A percentile compares a stretch with the other conserved stretches of the same genome.
These are phyloP conservation scores for Echiichthys vipera DNA, from an alignment of 2,797 vertebrate genomes.

Conservation along the genomic window DNA sequence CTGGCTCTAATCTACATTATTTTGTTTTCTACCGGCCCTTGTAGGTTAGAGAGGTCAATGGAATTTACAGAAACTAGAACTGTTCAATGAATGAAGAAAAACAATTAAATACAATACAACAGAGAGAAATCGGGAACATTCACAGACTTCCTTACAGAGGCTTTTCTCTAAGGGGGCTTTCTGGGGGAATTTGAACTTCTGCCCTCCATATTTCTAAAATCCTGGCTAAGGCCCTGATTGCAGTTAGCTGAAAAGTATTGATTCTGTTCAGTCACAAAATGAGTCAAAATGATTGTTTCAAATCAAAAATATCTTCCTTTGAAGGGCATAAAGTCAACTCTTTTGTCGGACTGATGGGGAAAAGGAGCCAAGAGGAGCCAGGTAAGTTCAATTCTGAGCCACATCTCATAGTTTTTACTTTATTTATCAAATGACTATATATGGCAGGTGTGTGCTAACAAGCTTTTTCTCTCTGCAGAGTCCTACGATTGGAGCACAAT, in stretches of 20 bases:
- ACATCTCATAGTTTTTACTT: background rate
- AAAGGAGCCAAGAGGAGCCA: constrained; percentile 85
- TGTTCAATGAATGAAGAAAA: too few species aligned
- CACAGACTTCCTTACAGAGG: too few species aligned
- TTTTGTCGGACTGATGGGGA: constrained; percentile 88
- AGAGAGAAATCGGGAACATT: too few species aligned
- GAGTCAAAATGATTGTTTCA: background rate
- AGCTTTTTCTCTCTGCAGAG: constrained; percentile 57
- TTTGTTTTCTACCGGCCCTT: too few species aligned
- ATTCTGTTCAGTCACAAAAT: background rate
- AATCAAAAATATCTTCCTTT: constrained; percentile 12
- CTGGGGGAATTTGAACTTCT: too few species aligned
- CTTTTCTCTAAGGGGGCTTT: too few species aligned
- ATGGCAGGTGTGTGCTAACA: background rate
- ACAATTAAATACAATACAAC: too few species aligned
- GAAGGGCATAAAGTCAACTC: constrained; percentile 88
- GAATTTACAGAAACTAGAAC: too few species aligned
- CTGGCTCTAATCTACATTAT: too few species aligned
- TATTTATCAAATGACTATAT: background rate
- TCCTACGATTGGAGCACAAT: constrained; percentile 82
- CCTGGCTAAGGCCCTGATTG: too few species aligned
- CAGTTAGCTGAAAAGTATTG: background rate
- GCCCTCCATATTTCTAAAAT: too few species aligned
- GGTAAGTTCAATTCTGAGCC: constrained; percentile 54
- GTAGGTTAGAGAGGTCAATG: too few species aligned